A percentile compares a stretch with the other conserved stretches of the same genome.
Evolutionary conservation across 1,140 invertebrate genomes (phyloP).

Genomic region (Drosophila santomea): DNA sequence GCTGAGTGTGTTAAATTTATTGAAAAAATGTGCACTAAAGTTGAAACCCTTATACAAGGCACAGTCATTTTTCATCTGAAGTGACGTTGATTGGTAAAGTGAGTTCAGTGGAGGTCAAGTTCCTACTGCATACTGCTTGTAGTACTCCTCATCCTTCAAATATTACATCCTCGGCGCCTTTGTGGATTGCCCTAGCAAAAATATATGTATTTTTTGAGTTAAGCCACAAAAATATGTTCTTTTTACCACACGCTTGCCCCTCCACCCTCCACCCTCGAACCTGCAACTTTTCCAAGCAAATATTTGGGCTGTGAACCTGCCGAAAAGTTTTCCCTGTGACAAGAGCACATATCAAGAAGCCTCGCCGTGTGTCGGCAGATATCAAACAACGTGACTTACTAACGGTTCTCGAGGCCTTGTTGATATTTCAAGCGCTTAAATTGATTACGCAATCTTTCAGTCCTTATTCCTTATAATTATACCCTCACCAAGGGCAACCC

Average conservation of each 20-base stretch:
- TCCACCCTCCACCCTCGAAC: not conserved
- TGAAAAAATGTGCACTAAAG: constrained; percentile 13
- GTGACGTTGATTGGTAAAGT: constrained; percentile 28
- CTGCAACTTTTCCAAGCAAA: constrained; percentile 29
- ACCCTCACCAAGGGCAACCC: not conserved
- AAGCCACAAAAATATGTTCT: constrained; percentile 32
- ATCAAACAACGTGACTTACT: constrained; percentile 47
- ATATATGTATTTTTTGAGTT: constrained; percentile 17
- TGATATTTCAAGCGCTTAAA: constrained; percentile 47
- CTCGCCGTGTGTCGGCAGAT: constrained; percentile 10
- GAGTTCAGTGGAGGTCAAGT: constrained; percentile 40
- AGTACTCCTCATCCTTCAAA: constrained; percentile 10
- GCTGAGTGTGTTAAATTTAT: constrained; percentile 11
- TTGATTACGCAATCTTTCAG: constrained; percentile 39
- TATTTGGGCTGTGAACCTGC: constrained; percentile 30
- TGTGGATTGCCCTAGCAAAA: constrained; percentile 7
- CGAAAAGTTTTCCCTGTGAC: constrained; percentile 30
- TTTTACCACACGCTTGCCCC: not conserved
- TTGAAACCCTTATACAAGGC: not conserved
- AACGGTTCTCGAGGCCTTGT: constrained; percentile 37
- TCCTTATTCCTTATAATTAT: constrained; percentile 15
- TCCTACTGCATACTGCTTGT: not conserved
- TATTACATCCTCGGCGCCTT: constrained; percentile 27
- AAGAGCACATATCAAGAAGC: constrained; percentile 21
- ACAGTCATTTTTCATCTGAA: constrained; percentile 23